Evolutionary conservation across 2,888 invertebrate species (phyloP), one percentile per base, ranked within the genome.

Genomic region (Carcina quercana): DNA sequence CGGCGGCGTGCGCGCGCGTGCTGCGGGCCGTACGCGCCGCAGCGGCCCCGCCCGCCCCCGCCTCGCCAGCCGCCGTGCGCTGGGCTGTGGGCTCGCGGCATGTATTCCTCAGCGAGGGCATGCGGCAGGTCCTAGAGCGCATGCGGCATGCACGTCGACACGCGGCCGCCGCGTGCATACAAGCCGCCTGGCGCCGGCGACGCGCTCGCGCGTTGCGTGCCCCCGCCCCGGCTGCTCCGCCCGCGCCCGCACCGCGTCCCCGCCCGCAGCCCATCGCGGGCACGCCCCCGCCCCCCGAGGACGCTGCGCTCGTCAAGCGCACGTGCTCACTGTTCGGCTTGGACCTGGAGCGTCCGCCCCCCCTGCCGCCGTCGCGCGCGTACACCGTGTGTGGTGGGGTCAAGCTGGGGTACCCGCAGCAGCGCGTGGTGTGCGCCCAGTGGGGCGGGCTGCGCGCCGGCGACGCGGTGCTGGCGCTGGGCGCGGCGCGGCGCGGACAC

Each of bases 41-140:
- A 79, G 78, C 93, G 54, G 94, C 79, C 78, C 93, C 54, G 88
- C 93, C 53, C 91, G 93, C 82, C 89, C 91, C 43, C 88, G 90
- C 53, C 75, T 93, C 53, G 87, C 93, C 75, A 50, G 78, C 79
- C 43, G 67, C 70, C 49, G 76, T 79, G 51, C 69, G 93, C 59
- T 97, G 96, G 95, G 95, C 95, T 14, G 87, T 95, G 27, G 97
- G 97, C 41, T 95, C 95, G 69, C 86, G 96, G 2, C 96, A 97
- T 72, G 94, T 97, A 26, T 97, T 97, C 74, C 88, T 97, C 38
- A 96, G 96, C 79, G 97, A 96, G 76, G 95, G 94, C 15, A 94
- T 96, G 58, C 21, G 11, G 10, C 92, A 96, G 76, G 94, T 95
- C 53, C 71, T 97, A 49, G 97, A 97, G 68, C 89, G 91, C 37